Evolutionary conservation across 2,888 invertebrate species (phyloP).

Genomic region (Lasioglossum marginatum): DNA sequence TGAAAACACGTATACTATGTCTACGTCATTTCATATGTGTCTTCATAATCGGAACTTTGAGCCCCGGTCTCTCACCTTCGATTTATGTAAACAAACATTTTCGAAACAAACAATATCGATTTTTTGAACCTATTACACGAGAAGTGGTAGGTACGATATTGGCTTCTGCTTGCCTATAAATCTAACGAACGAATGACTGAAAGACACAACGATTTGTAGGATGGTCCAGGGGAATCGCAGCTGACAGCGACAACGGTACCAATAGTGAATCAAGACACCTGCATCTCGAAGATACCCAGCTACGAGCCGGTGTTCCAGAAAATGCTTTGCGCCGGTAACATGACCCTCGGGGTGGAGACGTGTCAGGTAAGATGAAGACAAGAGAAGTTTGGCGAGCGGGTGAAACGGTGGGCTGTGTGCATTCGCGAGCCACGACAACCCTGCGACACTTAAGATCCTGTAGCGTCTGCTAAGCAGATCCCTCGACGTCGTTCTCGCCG

Average conservation of each 20-base stretch:
- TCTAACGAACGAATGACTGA: neutral
- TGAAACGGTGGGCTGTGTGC: constrained; percentile 12
- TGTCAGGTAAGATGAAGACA: constrained; percentile 85
- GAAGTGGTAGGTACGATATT: too few relatives aligned
- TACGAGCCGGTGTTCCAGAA: constrained; percentile 84
- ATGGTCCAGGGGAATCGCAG: constrained; percentile 16
- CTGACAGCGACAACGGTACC: constrained; percentile 56
- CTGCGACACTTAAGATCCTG: constrained; percentile 51
- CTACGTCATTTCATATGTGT: too few relatives aligned
- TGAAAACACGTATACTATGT: too few relatives aligned
- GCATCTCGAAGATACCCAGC: constrained; percentile 62
- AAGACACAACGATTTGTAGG: constrained; percentile 33
- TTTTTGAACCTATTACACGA: too few relatives aligned
- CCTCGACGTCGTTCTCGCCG: constrained; percentile 35
- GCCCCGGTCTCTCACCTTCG: too few relatives aligned
- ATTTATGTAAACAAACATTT: too few relatives aligned
- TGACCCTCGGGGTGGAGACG: constrained; percentile 86
- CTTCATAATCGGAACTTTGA: too few relatives aligned
- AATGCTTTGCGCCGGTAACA: constrained; percentile 88
- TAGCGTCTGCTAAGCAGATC: constrained; percentile 44
- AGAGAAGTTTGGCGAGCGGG: constrained; percentile 21
- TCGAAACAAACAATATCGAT: too few relatives aligned
- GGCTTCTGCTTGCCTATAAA: neutral
- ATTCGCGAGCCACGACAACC: constrained; percentile 43
- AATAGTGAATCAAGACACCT: constrained; percentile 62